Percentiles rank a stretch among this genome's conserved stretches.
phyloP scores from a whole-genome alignment of 2,797 vertebrate genomes.

The Emys orbicularis region DNA sequence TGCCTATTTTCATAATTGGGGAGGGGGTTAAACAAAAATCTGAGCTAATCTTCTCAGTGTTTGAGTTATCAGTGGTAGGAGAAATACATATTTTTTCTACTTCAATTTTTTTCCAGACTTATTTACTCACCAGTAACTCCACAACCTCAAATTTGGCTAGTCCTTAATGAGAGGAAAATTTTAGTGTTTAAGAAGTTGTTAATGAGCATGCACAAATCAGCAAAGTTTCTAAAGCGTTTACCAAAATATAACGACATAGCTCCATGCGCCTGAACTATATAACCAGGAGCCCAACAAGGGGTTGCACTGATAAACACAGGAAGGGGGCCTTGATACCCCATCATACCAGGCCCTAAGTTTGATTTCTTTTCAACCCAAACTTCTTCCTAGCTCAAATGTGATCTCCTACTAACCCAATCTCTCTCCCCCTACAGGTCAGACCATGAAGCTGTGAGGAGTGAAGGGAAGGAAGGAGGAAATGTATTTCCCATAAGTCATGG shows the following conservation, averaged over 20 bases:
- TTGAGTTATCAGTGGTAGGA: neutral
- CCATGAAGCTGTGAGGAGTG: neutral
- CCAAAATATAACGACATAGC: neutral
- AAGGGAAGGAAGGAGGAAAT: neutral
- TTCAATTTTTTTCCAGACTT: neutral
- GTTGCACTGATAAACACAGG: neutral
- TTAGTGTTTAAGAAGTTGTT: neutral
- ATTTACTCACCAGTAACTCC: neutral
- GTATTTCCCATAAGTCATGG: neutral
- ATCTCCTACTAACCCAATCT: neutral
- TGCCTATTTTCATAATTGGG: neutral
- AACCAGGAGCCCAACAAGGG: neutral
- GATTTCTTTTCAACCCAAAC: conserved; percentile 14
- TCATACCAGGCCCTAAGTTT: neutral
- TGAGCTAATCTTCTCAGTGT: neutral
- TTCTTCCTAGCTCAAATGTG: neutral
- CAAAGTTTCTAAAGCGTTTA: neutral
- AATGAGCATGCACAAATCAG: neutral
- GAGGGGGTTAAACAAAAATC: neutral
- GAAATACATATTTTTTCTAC: neutral
- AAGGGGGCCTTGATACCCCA: neutral
- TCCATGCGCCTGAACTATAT: neutral
- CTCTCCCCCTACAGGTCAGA: neutral
- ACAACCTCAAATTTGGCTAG: neutral
- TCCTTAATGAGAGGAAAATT: neutral